Percentiles rank a stretch among this genome's conserved stretches.
Conservation (phyloP, 2,888 invertebrate species). For the Caenorhabditis angaria region DNA sequence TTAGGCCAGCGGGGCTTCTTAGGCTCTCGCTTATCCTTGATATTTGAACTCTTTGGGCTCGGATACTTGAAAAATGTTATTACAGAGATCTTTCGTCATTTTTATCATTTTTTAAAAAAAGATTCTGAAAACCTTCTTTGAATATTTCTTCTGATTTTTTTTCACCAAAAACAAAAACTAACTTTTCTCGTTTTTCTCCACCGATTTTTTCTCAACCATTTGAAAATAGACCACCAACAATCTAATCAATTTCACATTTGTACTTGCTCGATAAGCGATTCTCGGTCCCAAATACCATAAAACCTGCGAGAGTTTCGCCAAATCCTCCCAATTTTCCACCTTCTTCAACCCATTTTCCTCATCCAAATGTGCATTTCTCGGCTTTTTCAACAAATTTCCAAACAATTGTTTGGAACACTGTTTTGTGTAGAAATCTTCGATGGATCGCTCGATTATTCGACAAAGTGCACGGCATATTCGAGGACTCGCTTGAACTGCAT, state of each 20-base stretch:
- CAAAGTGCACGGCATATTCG: slow-evolving; percentile 59
- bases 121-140: too few relatives aligned
- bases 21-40: too few relatives aligned
- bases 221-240: slow-evolving; percentile 75
- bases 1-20: too few relatives aligned
- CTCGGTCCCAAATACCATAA: slow-evolving; percentile 55
- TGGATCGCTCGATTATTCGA: slow-evolving; percentile 55
- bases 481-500: slow-evolving; percentile 64
- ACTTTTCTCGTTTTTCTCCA: slow-evolving; percentile 43
- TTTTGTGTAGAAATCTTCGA: slow-evolving; percentile 57
- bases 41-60: neutral
- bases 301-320: slow-evolving; percentile 43
- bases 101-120: too few relatives aligned
- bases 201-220: slow-evolving; percentile 44
- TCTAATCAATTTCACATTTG: slow-evolving; percentile 83
- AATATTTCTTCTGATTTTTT: neutral
- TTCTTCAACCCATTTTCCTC: slow-evolving; percentile 25
- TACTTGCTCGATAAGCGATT: slow-evolving; percentile 77
- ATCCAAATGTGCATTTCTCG: slow-evolving; percentile 7
- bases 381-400: slow-evolving; percentile 15
- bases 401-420: slow-evolving; percentile 29
- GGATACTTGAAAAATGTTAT: too few relatives aligned
- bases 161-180: slow-evolving; percentile 9
- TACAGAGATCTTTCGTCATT: too few relatives aligned
- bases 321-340: slow-evolving; percentile 56